These are phyloP conservation scores for Daktulosphaira vitifoliae DNA, from an alignment of 1,140 invertebrate species.

Conservation along the genomic window DNA sequence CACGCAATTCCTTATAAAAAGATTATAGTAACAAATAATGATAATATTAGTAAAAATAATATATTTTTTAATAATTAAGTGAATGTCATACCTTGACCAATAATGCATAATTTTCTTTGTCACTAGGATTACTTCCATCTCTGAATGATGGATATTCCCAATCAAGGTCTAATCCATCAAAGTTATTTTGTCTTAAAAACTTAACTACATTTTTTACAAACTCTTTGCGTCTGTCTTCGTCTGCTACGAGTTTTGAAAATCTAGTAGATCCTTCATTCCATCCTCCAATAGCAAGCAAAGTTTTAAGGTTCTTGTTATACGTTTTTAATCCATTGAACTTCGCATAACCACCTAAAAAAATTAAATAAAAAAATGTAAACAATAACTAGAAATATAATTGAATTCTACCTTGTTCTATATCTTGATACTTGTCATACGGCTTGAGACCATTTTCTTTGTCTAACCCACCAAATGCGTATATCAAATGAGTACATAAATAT, in stretches of 20 bases:
- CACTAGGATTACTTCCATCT: slow-evolving; percentile 82
- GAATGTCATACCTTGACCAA: slow-evolving; percentile 57
- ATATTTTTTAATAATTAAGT: background rate
- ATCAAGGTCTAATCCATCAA: slow-evolving; percentile 92
- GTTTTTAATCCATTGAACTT: slow-evolving; percentile 88
- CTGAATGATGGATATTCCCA: slow-evolving; percentile 92
- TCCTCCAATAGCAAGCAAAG: slow-evolving; percentile 85
- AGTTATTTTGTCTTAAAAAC: slow-evolving; percentile 83
- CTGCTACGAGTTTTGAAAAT: slow-evolving; percentile 79
- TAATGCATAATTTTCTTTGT: slow-evolving; percentile 80
- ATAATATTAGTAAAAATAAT: background rate
- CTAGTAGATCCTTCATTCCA: slow-evolving; percentile 91
- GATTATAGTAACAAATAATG: background rate
- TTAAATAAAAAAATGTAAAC: background rate
- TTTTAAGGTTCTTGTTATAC: slow-evolving; percentile 87
- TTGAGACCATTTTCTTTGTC: slow-evolving; percentile 82
- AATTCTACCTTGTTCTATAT: slow-evolving; percentile 80
- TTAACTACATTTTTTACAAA: slow-evolving; percentile 79
- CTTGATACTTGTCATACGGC: slow-evolving; percentile 90
- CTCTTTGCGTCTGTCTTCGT: slow-evolving; percentile 60
- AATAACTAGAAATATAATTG: background rate
- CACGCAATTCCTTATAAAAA: slow-evolving; percentile 79
- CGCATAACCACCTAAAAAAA: slow-evolving; percentile 74
- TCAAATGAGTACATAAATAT: slow-evolving; percentile 87
- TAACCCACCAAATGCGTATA: slow-evolving; percentile 89